Conservation (phyloP, 2,113 vertebrate species). For the Hassar affinis region DNA sequence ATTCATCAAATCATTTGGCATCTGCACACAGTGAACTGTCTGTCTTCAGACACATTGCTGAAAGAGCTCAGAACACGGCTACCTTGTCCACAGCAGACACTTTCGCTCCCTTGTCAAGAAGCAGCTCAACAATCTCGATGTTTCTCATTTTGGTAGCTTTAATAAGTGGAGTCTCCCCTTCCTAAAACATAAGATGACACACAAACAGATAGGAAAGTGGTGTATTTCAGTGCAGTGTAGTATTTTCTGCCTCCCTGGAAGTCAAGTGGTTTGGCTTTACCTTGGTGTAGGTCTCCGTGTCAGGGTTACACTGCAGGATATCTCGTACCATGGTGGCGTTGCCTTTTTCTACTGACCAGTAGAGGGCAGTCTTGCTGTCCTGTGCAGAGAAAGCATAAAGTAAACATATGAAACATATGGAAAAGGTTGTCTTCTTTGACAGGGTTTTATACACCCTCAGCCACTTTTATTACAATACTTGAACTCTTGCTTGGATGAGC, state of each 20-base stretch:
- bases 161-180: slow-evolving; percentile 93
- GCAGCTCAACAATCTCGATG: slow-evolving; percentile 93
- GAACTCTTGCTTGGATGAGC: neutral
- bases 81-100: slow-evolving; percentile 95
- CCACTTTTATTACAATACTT: neutral
- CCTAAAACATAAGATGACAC: slow-evolving; percentile 67
- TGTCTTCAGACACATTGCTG: neutral
- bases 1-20: neutral
- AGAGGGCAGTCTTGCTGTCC: slow-evolving; percentile 96
- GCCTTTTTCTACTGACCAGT: slow-evolving; percentile 97
- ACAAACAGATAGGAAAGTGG: neutral
- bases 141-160: slow-evolving; percentile 99
- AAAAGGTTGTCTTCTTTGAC: neutral
- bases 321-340: slow-evolving; percentile 95
- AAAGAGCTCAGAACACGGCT: slow-evolving; percentile 23
- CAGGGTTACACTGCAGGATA: slow-evolving; percentile 95
- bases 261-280: slow-evolving; percentile 63
- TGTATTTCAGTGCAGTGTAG: neutral
- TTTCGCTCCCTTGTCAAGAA: slow-evolving; percentile 94
- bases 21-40: neutral
- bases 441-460: neutral
- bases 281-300: slow-evolving; percentile 95
- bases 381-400: slow-evolving; percentile 51
- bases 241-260: neutral
- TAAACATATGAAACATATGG: neutral